Evolutionary conservation across 2,113 vertebrate genomes (phyloP).

Genomic region (Merops nubicus): DNA sequence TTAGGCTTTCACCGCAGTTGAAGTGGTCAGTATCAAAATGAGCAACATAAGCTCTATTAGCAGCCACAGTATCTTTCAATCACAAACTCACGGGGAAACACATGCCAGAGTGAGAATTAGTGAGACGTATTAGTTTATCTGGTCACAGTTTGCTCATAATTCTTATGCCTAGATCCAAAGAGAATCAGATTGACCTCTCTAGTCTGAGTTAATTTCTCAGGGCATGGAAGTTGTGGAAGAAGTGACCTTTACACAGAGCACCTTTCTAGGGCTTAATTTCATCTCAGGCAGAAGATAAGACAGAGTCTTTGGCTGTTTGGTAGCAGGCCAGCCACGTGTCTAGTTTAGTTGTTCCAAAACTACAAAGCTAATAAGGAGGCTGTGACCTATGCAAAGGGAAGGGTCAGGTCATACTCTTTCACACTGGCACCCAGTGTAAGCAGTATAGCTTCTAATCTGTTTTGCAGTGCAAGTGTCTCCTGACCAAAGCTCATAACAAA

Average conservation of each 20-base stretch:
- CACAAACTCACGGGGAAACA: background rate
- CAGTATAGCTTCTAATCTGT: background rate
- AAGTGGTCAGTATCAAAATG: background rate
- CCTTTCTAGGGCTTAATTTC: background rate
- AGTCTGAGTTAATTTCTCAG: background rate
- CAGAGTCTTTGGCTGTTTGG: background rate
- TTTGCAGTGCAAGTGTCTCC: background rate
- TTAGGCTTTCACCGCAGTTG: background rate
- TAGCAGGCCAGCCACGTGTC: background rate
- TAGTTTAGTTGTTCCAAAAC: background rate
- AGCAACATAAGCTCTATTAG: background rate
- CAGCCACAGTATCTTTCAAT: background rate
- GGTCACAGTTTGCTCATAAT: background rate
- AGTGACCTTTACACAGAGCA: background rate
- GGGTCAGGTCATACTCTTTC: background rate
- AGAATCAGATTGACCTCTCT: background rate
- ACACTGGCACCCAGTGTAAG: background rate
- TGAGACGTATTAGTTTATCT: background rate
- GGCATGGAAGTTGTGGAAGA: background rate
- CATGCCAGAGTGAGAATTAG: background rate
- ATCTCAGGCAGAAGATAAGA: background rate
- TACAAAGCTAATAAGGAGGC: constrained; percentile 8
- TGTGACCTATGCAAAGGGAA: constrained; percentile 7
- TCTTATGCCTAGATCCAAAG: background rate
- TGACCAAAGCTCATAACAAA: constrained; percentile 34